phyloP scores from a whole-genome alignment of 2,113 vertebrate genomes.

The Tyto alba region DNA sequence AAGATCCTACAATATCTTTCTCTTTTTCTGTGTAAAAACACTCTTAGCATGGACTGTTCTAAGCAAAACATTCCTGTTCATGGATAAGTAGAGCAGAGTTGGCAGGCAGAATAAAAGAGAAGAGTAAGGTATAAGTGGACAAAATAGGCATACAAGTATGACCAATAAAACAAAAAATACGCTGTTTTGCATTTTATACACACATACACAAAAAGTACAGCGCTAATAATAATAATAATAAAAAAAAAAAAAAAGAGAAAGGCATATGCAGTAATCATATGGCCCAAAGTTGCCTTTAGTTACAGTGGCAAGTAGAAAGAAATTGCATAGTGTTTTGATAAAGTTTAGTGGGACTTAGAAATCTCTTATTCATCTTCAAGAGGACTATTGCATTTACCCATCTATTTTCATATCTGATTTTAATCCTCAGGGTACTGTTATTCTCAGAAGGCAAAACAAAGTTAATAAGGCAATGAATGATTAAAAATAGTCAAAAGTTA shows the following conservation, averaged over 20 bases:
- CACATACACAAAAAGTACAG: neutral
- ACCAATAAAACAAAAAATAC: neutral
- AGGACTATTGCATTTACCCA: neutral
- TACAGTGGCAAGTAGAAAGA: neutral
- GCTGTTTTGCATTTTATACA: neutral
- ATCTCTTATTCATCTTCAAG: neutral
- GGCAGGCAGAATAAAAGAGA: neutral
- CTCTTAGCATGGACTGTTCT: neutral
- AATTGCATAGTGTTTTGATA: neutral
- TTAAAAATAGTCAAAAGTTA: conserved; percentile 39
- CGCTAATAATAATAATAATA: too few species aligned
- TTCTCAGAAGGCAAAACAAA: conserved; percentile 32
- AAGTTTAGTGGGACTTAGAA: neutral
- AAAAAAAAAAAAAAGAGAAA: neutral
- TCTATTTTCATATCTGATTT: conserved; percentile 26
- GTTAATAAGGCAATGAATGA: conserved; percentile 33
- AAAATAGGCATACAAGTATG: neutral
- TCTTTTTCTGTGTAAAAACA: neutral
- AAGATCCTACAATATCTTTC: neutral
- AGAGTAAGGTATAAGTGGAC: neutral
- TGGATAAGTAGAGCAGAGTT: neutral
- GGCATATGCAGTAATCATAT: neutral
- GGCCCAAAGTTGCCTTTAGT: neutral
- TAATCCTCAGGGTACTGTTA: neutral
- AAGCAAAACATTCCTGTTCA: neutral